Evolutionary conservation across 1,140 invertebrate species (phyloP), one percentile per base, ranked within the genome.

Genomic region (Ganaspis sp.): DNA sequence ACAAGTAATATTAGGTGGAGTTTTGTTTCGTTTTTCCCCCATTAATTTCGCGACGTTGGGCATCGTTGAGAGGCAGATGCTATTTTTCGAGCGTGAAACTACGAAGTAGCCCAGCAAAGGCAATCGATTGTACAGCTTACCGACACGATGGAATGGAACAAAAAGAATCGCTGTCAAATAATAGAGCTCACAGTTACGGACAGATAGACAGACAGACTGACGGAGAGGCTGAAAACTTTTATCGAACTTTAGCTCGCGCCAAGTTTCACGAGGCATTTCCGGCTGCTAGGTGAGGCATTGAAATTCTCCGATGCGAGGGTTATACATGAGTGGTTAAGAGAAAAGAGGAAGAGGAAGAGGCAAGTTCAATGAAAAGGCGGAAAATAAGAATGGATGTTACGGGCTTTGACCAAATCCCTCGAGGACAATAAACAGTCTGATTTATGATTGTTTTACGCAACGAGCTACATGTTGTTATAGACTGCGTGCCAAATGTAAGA

Each of bases 241-340:
- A 64, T 64, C 58, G 58, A 64, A 64, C 58, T 64, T 29, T n/a
- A 64, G 58, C 58, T 64, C 15, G 58, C 58, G 58, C 58, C 58
- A 64, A 64, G 58, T 64, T 64, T 64, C 58, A 64, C 23, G 58
- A 64, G 58, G 58, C 58, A 64, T 64, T 64, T 64, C 58, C 58
- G 58, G 26, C 12, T 64, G 3, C 26, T 64, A 64, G 58, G 58
- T n/a, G 23, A 64, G 26, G 58, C 58, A 64, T 64, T 64, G 58
- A 64, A 64, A 64, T 64, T 64, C 58, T 64, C 29, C 58, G 26
- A 29, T 64, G 26, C 15, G 23, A 64, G 58, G 23, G 58, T 15
- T 23, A 17, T 23, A 64, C 26, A 29, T 64, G 15, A 42, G 15
- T 2, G 15, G 15, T 12, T 42, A 64, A 29, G 58, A 4, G 26